Evolutionary conservation across 2,113 vertebrate species (phyloP).

Genomic region (Crotalus tigris): DNA sequence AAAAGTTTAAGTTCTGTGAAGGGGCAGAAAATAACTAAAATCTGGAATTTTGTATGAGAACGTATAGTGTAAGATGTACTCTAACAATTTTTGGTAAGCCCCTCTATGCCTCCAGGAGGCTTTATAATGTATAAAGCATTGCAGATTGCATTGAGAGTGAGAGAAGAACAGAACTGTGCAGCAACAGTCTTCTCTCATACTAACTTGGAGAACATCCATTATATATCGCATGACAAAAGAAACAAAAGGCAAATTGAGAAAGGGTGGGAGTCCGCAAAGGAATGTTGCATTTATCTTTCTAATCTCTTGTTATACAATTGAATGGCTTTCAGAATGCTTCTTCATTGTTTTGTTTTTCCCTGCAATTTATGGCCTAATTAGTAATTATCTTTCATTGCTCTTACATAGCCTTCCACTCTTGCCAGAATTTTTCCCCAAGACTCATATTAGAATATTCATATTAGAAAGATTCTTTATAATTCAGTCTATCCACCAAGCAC

Average conservation of each 20-base stretch:
- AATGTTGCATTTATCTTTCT: background rate
- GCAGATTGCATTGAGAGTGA: background rate
- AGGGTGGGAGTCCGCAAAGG: background rate
- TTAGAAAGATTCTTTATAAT: background rate
- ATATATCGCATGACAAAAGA: background rate
- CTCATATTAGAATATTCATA: background rate
- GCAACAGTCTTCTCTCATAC: background rate
- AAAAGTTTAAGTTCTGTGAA: background rate
- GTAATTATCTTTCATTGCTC: background rate
- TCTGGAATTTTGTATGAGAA: background rate
- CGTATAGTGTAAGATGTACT: background rate
- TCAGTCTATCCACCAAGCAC: background rate
- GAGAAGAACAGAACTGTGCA: background rate
- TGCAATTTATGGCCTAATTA: background rate
- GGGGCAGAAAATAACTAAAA: background rate
- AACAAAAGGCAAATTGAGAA: background rate
- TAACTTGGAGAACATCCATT: background rate
- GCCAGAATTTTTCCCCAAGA: background rate
- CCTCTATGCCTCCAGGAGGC: background rate
- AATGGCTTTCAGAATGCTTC: background rate
- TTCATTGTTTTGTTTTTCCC: background rate
- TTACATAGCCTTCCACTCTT: background rate
- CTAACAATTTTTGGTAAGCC: background rate
- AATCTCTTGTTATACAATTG: background rate
- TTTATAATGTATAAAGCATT: background rate